Conservation (phyloP, 1,140 invertebrate species). For the Phymorhynchus buccinoides region DNA sequence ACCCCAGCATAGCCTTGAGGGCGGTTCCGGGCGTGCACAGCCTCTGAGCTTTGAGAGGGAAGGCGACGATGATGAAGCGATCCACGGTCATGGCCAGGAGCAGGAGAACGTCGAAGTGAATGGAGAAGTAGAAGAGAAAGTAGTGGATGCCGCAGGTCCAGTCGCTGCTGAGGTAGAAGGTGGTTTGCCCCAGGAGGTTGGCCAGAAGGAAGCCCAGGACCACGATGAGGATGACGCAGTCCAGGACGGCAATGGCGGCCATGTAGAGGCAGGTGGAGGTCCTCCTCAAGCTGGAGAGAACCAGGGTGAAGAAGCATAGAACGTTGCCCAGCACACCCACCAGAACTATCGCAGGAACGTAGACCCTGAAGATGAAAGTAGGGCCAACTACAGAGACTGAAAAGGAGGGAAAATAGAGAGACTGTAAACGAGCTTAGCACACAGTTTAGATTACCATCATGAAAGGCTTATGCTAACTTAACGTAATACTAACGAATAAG, state of each 20-base stretch:
- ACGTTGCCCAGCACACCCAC: slow-evolving; percentile 21
- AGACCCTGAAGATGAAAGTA: not conserved
- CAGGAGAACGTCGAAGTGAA: slow-evolving; percentile 57
- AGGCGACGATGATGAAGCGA: slow-evolving; percentile 56
- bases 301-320: slow-evolving; percentile 58
- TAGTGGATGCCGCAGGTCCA: not conserved
- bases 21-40: slow-evolving; percentile 37
- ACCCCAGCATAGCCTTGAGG: slow-evolving; percentile 39
- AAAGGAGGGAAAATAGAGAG: not conserved
- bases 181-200: slow-evolving; percentile 7
- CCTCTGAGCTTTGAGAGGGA: slow-evolving; percentile 52
- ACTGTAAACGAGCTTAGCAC: not conserved
- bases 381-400: no score
- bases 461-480: no score
- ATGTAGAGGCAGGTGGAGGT: slow-evolving; percentile 65
- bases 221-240: slow-evolving; percentile 55
- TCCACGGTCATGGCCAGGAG: slow-evolving; percentile 64
- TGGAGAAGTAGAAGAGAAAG: slow-evolving; percentile 24
- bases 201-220: slow-evolving; percentile 31
- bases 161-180: not conserved
- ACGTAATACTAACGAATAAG: no score
- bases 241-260: slow-evolving; percentile 59
- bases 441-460: not conserved
- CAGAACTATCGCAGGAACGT: not conserved
- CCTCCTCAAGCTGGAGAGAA: slow-evolving; percentile 50